These are phyloP conservation scores for Panagrolaimus sp. DNA, from an alignment of 1,140 invertebrate genomes.

Conservation along the genomic window DNA sequence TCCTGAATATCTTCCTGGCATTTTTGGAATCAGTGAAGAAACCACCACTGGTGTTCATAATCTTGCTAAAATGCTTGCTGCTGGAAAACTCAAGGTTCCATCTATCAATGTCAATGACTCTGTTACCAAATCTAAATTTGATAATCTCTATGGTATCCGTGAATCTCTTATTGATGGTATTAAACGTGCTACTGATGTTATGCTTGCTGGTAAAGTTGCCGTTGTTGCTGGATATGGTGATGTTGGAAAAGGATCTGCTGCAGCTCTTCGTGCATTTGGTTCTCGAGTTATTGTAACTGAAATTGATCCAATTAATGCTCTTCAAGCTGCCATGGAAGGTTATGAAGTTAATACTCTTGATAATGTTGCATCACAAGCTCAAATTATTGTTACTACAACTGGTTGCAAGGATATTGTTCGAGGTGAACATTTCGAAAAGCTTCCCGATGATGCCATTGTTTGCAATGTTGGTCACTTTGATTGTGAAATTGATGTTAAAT, in stretches of 20 bases:
- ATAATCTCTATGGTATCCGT: constrained; percentile 95
- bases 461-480: constrained; percentile 99
- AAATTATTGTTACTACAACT: constrained; percentile 95
- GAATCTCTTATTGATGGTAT: constrained; percentile 97
- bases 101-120: constrained; percentile 59
- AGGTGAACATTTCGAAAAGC: constrained; percentile 78
- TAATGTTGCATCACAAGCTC: constrained; percentile 74
- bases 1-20: constrained; percentile 70
- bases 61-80: constrained; percentile 87
- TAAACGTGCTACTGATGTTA: constrained; percentile 88
- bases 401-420: constrained; percentile 90
- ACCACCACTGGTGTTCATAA: constrained; percentile 99
- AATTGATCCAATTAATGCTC: constrained; percentile 97
- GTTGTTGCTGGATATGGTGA: constrained; percentile 97
- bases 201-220: constrained; percentile 90
- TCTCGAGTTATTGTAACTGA: constrained; percentile 92
- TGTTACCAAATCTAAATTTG: constrained; percentile 84
- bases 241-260: constrained; percentile 96
- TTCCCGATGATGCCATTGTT: constrained; percentile 94
- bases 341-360: constrained; percentile 90
- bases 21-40: constrained; percentile 90
- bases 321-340: constrained; percentile 96
- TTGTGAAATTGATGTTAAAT: constrained; percentile 92
- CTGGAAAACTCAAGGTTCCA: constrained; percentile 75
- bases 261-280: constrained; percentile 86